Base-by-base conservation (phyloP, 2,797 vertebrate species). In the Lutjanus argentimaculatus region DNA sequence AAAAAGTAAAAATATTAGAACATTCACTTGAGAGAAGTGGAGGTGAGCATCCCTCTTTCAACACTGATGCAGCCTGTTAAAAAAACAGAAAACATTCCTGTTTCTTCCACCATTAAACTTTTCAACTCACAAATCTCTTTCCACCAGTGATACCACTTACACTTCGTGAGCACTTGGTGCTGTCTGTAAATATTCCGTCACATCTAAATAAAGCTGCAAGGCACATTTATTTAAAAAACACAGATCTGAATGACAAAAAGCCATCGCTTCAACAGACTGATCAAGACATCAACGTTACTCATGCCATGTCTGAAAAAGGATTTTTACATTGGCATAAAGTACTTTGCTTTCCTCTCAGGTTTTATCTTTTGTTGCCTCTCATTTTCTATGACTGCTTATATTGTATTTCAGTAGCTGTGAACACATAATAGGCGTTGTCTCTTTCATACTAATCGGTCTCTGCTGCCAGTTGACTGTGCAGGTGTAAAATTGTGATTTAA, bases 401-500 rank as follows among this genome's bases (percentile, higher is more conserved):
- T 61, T 21, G 7, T 19, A 19, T 21, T 21, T 71, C 3, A 66
- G 21, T 22, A 36, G 21, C 51, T 21, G n/a, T 45, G 51, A n/a
- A 51, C 25, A 66, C 7, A 5, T n/a, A 13, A 5, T n/a, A 13
- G 45, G 9, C 3, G 21, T 36, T 52, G 36, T 58, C 53, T 69
- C 17, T 55, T 21, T 25, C 7, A 76, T 25, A 58, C 30, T 43
- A 30, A 22, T 22, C 45, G 3, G 19, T 46, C 36, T 65, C 19
- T 66, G n/a, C 16, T 65, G 61, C 22, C 61, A 70, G 72, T 58
- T 46, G 36, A 52, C 43, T 63, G 16, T 21, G 21, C 36, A 48
- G 56, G 19, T 72, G 15, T 67, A 43, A 56, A 25, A 63, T 15
- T 55, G 22, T 21, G 40, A 73, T 72, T 68, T 68, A 62, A 57